Evolutionary conservation across 2,113 vertebrate species (phyloP).

Genomic region (Heptranchias perlo): DNA sequence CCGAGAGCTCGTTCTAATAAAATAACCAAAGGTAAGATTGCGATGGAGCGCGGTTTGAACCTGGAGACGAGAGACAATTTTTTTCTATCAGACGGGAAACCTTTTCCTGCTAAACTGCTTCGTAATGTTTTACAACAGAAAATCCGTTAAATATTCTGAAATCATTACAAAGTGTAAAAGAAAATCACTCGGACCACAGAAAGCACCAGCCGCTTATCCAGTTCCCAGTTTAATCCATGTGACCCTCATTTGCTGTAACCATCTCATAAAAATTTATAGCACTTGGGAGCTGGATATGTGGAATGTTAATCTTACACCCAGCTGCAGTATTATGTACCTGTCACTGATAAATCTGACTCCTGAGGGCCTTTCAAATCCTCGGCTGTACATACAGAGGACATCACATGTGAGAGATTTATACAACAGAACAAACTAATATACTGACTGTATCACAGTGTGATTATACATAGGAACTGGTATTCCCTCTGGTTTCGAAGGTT

Average conservation of each 20-base stretch:
- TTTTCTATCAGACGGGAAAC: neutral
- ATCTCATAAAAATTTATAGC: neutral
- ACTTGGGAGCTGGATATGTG: neutral
- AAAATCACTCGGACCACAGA: neutral
- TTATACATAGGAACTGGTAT: neutral
- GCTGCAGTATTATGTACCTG: neutral
- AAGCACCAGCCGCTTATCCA: neutral
- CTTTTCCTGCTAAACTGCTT: neutral
- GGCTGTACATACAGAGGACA: neutral
- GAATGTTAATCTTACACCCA: neutral
- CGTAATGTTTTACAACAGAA: neutral
- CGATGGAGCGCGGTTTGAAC: neutral
- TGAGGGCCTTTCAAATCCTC: neutral
- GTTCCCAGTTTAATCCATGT: neutral
- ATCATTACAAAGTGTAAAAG: neutral
- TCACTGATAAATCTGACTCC: slow-evolving; percentile 1
- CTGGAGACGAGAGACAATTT: neutral
- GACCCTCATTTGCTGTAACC: neutral
- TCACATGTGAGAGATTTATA: neutral
- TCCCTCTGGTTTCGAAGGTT: neutral
- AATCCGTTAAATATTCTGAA: neutral
- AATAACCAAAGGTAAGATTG: neutral
- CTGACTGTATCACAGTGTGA: neutral
- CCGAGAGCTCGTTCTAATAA: neutral
- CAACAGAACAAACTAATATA: neutral